Percentiles rank a stretch among this genome's conserved stretches.
These are phyloP conservation scores for Dendrolimus punctatus DNA, from an alignment of 1,140 invertebrate genomes.

Conservation along the genomic window DNA sequence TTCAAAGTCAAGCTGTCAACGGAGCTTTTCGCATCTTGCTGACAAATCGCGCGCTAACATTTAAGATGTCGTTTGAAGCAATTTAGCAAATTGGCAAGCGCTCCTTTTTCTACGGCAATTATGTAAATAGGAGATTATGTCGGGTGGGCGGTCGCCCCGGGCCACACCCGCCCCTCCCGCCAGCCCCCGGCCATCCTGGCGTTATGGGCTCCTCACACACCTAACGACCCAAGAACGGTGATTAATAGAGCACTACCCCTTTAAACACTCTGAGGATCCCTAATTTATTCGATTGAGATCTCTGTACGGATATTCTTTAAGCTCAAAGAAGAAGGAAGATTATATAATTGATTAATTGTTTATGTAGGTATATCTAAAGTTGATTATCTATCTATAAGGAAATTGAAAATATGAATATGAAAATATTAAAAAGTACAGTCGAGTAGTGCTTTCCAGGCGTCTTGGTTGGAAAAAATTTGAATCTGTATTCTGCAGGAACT, in stretches of 20 bases:
- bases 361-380: too few species aligned
- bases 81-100: constrained; percentile 69
- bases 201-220: constrained; percentile 42
- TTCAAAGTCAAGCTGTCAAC: too few species aligned
- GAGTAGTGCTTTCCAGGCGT: too few species aligned
- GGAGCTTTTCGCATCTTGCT: not conserved
- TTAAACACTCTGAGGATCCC: constrained; percentile 26
- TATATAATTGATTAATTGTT: too few species aligned
- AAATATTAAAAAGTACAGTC: too few species aligned
- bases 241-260: constrained; percentile 59
- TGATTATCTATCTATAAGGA: too few species aligned
- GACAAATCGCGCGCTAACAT: constrained; percentile 25
- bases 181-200: constrained; percentile 36
- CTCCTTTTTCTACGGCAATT: constrained; percentile 69
- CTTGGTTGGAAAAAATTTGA: too few species aligned
- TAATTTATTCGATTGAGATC: constrained; percentile 59
- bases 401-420: too few species aligned
- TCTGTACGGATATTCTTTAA: constrained; percentile 40
- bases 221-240: constrained; percentile 57
- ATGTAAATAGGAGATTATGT: constrained; percentile 70
- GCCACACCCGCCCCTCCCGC: constrained; percentile 56
- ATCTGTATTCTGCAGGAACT: too few species aligned
- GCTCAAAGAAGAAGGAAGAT: constrained; percentile 11
- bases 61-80: constrained; percentile 59
- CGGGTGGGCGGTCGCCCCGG: constrained; percentile 54